Conservation (phyloP, 2,113 vertebrate species). For the Python bivittatus region DNA sequence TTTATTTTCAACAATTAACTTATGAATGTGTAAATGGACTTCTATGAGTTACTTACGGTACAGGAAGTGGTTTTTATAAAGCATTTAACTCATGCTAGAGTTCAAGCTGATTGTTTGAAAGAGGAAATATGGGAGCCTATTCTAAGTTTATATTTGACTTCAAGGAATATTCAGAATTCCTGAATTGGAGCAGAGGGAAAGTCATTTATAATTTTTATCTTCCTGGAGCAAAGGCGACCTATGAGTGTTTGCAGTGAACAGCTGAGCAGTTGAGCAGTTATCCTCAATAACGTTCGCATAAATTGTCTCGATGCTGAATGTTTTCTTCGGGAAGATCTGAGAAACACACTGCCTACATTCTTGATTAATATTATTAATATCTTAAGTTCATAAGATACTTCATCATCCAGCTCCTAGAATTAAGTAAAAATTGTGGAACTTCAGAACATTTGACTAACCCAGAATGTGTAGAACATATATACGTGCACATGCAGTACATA, state of each 20-base stretch:
- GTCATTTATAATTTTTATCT: conserved; percentile 23
- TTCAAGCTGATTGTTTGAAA: neutral
- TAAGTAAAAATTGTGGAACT: neutral
- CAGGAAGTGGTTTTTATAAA: neutral
- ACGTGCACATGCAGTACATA: neutral
- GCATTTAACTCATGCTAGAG: neutral
- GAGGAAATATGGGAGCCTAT: neutral
- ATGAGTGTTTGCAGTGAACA: neutral
- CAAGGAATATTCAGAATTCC: neutral
- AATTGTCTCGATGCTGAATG: neutral
- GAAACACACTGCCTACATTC: neutral
- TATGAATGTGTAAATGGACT: neutral
- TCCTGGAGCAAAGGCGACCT: conserved; percentile 13
- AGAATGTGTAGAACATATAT: neutral
- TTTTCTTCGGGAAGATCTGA: neutral
- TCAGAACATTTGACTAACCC: neutral
- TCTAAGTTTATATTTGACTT: neutral
- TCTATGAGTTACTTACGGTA: neutral
- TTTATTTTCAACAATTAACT: neutral
- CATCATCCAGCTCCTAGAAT: neutral
- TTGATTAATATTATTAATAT: neutral
- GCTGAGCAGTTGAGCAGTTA: no score
- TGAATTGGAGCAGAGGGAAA: neutral
- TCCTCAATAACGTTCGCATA: conserved; percentile 6
- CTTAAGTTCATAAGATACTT: neutral